Conservation (phyloP, 1,140 invertebrate genomes). For the Anagrus nilaparvatae region DNA sequence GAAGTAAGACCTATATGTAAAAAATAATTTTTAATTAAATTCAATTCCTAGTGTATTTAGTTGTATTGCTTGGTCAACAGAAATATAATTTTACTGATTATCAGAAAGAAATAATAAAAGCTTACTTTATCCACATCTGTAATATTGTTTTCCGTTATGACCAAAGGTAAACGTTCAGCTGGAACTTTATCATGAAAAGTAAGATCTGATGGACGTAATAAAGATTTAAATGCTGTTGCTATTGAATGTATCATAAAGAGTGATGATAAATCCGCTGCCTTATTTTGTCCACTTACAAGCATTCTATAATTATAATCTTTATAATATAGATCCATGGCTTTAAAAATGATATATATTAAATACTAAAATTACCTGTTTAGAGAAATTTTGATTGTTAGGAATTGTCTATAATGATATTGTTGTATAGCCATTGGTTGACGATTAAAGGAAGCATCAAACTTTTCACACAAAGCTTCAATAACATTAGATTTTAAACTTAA, state of each 20-base stretch:
- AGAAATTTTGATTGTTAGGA: slow-evolving; percentile 74
- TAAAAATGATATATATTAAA: slow-evolving; percentile 9
- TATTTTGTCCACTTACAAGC: slow-evolving; percentile 50
- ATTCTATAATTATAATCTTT: slow-evolving; percentile 37
- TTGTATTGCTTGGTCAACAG: not conserved
- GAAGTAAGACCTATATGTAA: slow-evolving; percentile 51
- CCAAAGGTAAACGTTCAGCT: slow-evolving; percentile 63
- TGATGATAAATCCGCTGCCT: slow-evolving; percentile 73
- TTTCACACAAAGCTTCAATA: slow-evolving; percentile 72
- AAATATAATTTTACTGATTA: slow-evolving; percentile 6
- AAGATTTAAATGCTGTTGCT: slow-evolving; percentile 70
- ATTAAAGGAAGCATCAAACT: slow-evolving; percentile 76
- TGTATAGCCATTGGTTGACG: slow-evolving; percentile 70
- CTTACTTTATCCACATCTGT: slow-evolving; percentile 58
- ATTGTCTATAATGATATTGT: slow-evolving; percentile 75
- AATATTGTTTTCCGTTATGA: slow-evolving; percentile 48
- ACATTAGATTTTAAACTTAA: slow-evolving; percentile 66
- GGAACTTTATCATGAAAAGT: slow-evolving; percentile 74
- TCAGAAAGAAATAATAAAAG: not conserved
- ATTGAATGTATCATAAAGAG: slow-evolving; percentile 74
- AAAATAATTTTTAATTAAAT: not conserved
- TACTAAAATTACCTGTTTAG: slow-evolving; percentile 62
- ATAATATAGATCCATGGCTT: slow-evolving; percentile 1
- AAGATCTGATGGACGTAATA: slow-evolving; percentile 72
- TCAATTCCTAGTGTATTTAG: not conserved